These are phyloP conservation scores for Fregata magnificens DNA, from an alignment of 2,113 vertebrate species.

Conservation along the genomic window DNA sequence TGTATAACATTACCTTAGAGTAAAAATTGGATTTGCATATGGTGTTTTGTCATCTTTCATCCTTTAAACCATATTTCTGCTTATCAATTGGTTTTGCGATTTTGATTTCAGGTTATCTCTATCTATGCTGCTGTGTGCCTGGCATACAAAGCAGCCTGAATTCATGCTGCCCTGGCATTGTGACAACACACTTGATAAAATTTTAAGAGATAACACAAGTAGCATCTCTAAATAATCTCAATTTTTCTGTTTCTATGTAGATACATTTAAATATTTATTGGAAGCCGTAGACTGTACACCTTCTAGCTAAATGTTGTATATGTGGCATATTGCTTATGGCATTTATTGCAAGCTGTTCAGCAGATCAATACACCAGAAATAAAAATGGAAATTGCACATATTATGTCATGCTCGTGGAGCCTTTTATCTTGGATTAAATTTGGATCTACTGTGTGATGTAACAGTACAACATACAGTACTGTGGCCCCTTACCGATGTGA, in stretches of 20 bases:
- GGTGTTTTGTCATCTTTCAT: not conserved
- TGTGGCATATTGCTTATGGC: not conserved
- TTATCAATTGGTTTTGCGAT: not conserved
- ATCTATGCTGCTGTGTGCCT: not conserved
- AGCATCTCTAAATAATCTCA: not conserved
- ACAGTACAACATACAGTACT: not conserved
- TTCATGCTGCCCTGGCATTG: not conserved
- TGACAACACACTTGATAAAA: not conserved
- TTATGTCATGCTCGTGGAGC: not conserved
- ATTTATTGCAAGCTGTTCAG: not conserved
- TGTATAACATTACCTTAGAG: not conserved
- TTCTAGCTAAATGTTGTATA: not conserved
- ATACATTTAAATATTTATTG: not conserved
- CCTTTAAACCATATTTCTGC: not conserved
- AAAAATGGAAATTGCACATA: not conserved
- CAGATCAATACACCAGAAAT: not conserved
- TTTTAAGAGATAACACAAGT: not conserved
- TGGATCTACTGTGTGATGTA: not conserved
- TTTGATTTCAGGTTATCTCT: slow-evolving; percentile 15
- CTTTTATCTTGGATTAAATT: not conserved
- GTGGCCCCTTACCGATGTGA: not conserved
- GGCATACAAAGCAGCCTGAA: not conserved
- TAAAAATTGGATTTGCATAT: not conserved
- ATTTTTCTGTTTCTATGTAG: not conserved
- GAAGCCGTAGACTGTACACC: not conserved